Percentiles rank a stretch among this genome's conserved stretches.
Evolutionary conservation across 2,797 vertebrate genomes (phyloP).

Genomic region (Smutsia temminckii): DNA sequence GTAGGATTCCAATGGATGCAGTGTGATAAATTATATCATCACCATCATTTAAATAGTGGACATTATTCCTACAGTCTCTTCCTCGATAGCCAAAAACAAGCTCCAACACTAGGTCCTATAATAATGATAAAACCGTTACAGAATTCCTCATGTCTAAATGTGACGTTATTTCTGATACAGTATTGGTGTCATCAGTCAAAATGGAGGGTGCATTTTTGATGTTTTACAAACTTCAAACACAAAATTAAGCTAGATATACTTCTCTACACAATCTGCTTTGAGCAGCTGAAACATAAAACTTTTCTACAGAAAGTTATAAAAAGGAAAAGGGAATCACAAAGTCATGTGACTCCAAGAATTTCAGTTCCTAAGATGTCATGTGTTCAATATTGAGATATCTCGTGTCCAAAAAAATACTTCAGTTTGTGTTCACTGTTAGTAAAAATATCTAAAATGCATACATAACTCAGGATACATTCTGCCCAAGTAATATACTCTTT

Average conservation of each 20-base stretch:
- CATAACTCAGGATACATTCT: neutral
- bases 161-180: neutral
- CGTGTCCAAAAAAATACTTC: neutral
- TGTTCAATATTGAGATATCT: neutral
- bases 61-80: slow-evolving; percentile 98
- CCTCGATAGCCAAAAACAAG: slow-evolving; percentile 98
- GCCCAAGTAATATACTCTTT: neutral
- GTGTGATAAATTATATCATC: slow-evolving; percentile 98
- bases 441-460: neutral
- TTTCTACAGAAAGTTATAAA: neutral
- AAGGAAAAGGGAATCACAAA: neutral
- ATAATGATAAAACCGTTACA: slow-evolving; percentile 36
- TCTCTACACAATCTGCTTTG: neutral
- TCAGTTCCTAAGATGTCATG: neutral
- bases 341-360: neutral
- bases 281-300: neutral
- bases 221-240: slow-evolving; percentile 24
- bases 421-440: neutral
- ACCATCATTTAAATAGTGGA: slow-evolving; percentile 98
- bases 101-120: slow-evolving; percentile 95
- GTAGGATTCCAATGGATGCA: slow-evolving; percentile 95
- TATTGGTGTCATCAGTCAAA: neutral
- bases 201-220: neutral
- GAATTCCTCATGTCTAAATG: neutral
- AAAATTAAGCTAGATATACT: slow-evolving; percentile 9